A percentile compares a stretch with the other conserved stretches of the same genome.
phyloP scores from a whole-genome alignment of 2,888 invertebrate species.

The Tridacna gigas region DNA sequence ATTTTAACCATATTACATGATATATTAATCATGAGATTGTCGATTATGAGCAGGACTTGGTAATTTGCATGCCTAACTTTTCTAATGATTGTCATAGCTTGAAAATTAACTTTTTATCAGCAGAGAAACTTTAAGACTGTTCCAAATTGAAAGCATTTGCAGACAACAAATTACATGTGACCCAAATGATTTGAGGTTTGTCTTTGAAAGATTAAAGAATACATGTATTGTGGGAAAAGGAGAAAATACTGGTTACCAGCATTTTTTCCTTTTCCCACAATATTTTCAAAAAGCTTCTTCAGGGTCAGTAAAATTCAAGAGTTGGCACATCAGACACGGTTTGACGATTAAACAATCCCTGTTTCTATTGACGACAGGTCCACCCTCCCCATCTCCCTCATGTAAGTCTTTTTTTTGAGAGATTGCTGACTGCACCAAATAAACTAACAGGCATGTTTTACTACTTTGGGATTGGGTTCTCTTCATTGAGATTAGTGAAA shows the following conservation, averaged over 20 bases:
- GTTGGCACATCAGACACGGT: no score
- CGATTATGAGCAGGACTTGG: no score
- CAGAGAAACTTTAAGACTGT: not conserved
- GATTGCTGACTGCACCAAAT: not conserved
- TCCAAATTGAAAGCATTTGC: slow-evolving; percentile 1
- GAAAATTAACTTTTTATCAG: not conserved
- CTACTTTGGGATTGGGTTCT: not conserved
- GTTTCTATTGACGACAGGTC: slow-evolving; percentile 10
- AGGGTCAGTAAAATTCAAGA: no score
- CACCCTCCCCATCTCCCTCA: slow-evolving; percentile 65
- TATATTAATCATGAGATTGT: no score
- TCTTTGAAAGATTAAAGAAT: no score
- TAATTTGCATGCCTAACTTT: no score
- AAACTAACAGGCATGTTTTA: slow-evolving; percentile 2
- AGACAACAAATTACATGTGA: not conserved
- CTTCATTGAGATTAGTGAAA: not conserved
- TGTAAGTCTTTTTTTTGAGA: slow-evolving; percentile 52
- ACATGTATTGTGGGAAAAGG: not conserved
- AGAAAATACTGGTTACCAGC: slow-evolving; percentile 3
- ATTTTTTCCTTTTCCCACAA: not conserved
- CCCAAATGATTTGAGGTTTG: no score
- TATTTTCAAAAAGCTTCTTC: not conserved
- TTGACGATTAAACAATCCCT: not conserved
- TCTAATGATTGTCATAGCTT: no score
- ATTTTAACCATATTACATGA: no score